Conservation (phyloP, 2,797 vertebrate genomes). For the Pangasius macronema region DNA sequence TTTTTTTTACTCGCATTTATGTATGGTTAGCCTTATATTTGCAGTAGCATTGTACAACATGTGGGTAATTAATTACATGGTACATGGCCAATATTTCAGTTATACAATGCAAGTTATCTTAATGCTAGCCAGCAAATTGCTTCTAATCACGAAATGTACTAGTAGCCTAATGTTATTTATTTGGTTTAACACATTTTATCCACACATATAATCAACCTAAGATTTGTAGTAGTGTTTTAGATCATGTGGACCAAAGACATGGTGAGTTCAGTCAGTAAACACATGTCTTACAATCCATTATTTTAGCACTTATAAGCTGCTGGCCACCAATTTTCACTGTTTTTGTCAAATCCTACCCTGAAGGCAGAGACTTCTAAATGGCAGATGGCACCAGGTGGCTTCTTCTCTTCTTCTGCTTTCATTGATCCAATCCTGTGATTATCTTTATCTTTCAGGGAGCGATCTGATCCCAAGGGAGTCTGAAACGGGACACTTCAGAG, state of each 20-base stretch:
- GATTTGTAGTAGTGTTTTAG: not conserved
- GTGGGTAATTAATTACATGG: not conserved
- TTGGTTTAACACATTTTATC: not conserved
- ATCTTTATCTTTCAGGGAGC: constrained; percentile 59
- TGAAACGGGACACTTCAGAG: constrained; percentile 34
- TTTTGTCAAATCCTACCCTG: constrained; percentile 9
- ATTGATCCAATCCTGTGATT: constrained; percentile 63
- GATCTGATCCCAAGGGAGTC: constrained; percentile 46
- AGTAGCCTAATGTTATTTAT: not conserved
- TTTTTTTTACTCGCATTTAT: not conserved
- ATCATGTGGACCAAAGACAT: not conserved
- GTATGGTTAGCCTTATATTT: not conserved
- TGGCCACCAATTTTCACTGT: not conserved
- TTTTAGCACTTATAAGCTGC: constrained; percentile 1
- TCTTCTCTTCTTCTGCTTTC: constrained; percentile 39
- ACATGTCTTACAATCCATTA: not conserved
- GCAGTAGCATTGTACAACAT: not conserved
- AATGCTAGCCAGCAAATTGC: not conserved
- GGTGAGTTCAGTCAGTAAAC: not conserved
- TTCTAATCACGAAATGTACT: not conserved
- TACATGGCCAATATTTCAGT: not conserved
- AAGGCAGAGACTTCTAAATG: constrained; percentile 30
- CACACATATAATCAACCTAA: not conserved
- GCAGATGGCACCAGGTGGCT: constrained; percentile 59
- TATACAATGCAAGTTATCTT: not conserved